These are phyloP conservation scores for Carettochelys insculpta DNA, from an alignment of 2,113 vertebrate species.

Conservation along the genomic window DNA sequence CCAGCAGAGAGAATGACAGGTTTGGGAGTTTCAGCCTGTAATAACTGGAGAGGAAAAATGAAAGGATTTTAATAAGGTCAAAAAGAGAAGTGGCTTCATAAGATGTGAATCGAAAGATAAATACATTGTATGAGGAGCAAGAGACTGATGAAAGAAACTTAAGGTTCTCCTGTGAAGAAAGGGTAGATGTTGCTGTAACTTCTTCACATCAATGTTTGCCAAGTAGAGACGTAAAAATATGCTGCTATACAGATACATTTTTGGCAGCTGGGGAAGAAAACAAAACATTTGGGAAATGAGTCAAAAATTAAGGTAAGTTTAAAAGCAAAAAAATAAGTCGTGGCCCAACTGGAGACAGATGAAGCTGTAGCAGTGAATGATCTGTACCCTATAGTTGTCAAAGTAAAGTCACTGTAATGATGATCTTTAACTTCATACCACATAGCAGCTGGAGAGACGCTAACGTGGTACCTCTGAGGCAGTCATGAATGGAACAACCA, in stretches of 20 bases:
- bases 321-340: neutral
- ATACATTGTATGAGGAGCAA: neutral
- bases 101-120: neutral
- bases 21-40: too few species aligned
- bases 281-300: neutral
- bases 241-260: neutral
- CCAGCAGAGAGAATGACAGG: too few species aligned
- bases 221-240: neutral
- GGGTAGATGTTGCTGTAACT: neutral
- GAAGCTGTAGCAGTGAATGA: neutral
- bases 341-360: rapidly evolving
- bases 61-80: neutral
- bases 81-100: neutral
- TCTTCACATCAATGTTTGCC: neutral
- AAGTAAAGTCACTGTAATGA: neutral
- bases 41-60: neutral
- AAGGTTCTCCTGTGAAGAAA: neutral
- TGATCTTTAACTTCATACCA: neutral
- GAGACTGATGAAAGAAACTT: neutral
- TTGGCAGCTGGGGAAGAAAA: neutral
- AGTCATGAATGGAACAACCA: neutral
- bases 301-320: neutral
- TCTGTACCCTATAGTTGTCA: neutral
- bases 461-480: neutral
- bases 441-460: neutral